phyloP scores from a whole-genome alignment of 1,140 invertebrate genomes.

The Littorina saxatilis region DNA sequence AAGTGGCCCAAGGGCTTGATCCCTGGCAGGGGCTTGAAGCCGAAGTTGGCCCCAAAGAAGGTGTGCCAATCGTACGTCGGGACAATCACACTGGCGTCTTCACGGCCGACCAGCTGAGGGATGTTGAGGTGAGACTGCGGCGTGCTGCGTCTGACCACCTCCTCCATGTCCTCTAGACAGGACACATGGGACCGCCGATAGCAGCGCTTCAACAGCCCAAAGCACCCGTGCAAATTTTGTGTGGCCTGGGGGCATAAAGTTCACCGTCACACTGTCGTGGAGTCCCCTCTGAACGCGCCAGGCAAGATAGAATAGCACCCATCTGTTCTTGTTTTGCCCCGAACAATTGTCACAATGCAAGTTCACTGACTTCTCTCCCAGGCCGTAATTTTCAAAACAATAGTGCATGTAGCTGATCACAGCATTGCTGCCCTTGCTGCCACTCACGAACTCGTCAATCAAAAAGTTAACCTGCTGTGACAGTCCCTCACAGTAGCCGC shows the following conservation, averaged over 20 bases:
- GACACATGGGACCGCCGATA: constrained; percentile 41
- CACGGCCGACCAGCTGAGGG: constrained; percentile 46
- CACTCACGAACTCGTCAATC: constrained; percentile 46
- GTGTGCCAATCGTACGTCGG: neutral
- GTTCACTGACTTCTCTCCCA: constrained; percentile 45
- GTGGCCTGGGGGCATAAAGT: constrained; percentile 47
- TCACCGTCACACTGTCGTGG: constrained; percentile 4
- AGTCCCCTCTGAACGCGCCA: constrained; percentile 13
- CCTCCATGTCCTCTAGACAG: constrained; percentile 40
- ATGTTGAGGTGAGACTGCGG: constrained; percentile 47
- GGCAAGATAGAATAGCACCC: constrained; percentile 17
- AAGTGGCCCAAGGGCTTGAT: neutral
- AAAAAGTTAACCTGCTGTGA: constrained; percentile 52
- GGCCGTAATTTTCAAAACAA: constrained; percentile 53
- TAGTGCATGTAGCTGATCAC: constrained; percentile 53
- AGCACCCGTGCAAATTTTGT: constrained; percentile 61
- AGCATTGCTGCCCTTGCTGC: constrained; percentile 52
- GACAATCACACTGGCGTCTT: constrained; percentile 28
- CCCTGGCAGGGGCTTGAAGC: neutral
- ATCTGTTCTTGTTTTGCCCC: constrained; percentile 50
- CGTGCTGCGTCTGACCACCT: constrained; percentile 38
- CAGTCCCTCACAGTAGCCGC: constrained; percentile 51
- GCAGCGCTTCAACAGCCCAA: constrained; percentile 53
- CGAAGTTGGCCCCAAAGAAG: neutral
- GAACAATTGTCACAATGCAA: too few relatives aligned